Conservation (phyloP, 1,140 invertebrate species). For the Anadara kagoshimensis region DNA sequence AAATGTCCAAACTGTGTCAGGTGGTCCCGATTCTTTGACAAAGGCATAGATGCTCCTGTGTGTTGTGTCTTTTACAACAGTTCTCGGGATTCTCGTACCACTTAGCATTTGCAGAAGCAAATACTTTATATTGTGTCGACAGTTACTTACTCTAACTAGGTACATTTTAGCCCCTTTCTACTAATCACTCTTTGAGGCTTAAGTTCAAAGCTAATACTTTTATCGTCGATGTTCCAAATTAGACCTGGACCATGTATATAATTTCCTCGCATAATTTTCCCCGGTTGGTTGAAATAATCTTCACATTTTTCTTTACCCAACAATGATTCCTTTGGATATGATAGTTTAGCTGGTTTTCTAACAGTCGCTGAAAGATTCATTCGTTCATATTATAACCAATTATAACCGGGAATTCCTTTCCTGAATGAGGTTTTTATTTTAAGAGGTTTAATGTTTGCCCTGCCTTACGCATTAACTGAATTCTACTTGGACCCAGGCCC, state of each 20-base stretch:
- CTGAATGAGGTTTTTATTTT: background rate
- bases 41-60: background rate
- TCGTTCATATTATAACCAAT: constrained; percentile 24
- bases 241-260: background rate
- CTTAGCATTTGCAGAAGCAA: constrained; percentile 27
- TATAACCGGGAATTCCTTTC: constrained; percentile 12
- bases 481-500: too few relatives aligned
- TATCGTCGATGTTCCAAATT: constrained; percentile 25
- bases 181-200: constrained; percentile 6
- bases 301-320: constrained; percentile 16
- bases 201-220: constrained; percentile 2
- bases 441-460: background rate
- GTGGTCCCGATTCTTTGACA: background rate
- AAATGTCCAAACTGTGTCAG: constrained; percentile 5
- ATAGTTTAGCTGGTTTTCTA: constrained; percentile 19
- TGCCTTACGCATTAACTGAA: too few relatives aligned
- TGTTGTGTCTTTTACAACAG: constrained; percentile 35
- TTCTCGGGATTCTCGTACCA: constrained; percentile 12
- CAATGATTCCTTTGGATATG: background rate
- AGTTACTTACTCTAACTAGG: constrained; percentile 12
- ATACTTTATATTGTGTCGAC: constrained; percentile 6
- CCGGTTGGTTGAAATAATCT: constrained; percentile 23
- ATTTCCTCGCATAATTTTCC: background rate
- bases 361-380: constrained; percentile 1
- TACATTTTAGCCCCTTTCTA: constrained; percentile 3